Conservation (phyloP, 2,888 invertebrate genomes). For the Eumacrocentrus americanus region DNA sequence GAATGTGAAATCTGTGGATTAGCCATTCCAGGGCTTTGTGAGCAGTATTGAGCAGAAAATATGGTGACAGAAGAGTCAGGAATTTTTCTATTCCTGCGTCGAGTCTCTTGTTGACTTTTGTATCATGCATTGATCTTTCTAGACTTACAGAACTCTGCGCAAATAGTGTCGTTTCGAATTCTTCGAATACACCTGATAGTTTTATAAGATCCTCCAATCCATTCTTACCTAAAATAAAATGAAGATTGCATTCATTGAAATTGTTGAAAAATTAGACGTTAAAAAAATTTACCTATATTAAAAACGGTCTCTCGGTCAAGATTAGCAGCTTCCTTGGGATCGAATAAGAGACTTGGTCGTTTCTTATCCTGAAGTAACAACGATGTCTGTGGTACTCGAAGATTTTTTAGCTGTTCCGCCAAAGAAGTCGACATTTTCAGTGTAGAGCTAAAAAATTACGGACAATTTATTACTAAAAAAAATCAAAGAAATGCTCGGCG, state of each 20-base stretch:
- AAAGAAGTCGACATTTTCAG: conserved; percentile 73
- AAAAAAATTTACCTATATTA: conserved; percentile 72
- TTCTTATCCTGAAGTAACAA: conserved; percentile 72
- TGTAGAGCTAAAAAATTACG: no score
- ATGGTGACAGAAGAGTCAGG: conserved; percentile 82
- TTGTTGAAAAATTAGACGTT: not conserved
- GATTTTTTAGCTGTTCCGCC: conserved; percentile 77
- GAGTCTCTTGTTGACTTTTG: conserved; percentile 77
- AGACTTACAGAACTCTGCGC: conserved; percentile 76
- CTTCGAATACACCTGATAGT: conserved; percentile 74
- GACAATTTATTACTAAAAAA: no score
- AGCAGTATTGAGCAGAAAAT: conserved; percentile 81
- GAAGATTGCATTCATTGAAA: no score
- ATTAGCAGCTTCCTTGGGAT: conserved; percentile 86
- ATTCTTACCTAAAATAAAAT: conserved; percentile 67
- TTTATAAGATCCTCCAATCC: conserved; percentile 84
- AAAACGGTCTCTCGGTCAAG: conserved; percentile 85
- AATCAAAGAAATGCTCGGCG: no score
- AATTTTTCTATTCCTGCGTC: conserved; percentile 80
- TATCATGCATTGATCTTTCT: conserved; percentile 79
- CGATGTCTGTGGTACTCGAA: conserved; percentile 78
- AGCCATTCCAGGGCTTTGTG: conserved; percentile 97
- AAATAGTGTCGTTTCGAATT: conserved; percentile 80
- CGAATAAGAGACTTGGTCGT: conserved; percentile 84
- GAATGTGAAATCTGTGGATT: conserved; percentile 85